These are phyloP conservation scores for Mesaphorura yosii DNA, from an alignment of 1,140 invertebrate species.

Conservation along the genomic window DNA sequence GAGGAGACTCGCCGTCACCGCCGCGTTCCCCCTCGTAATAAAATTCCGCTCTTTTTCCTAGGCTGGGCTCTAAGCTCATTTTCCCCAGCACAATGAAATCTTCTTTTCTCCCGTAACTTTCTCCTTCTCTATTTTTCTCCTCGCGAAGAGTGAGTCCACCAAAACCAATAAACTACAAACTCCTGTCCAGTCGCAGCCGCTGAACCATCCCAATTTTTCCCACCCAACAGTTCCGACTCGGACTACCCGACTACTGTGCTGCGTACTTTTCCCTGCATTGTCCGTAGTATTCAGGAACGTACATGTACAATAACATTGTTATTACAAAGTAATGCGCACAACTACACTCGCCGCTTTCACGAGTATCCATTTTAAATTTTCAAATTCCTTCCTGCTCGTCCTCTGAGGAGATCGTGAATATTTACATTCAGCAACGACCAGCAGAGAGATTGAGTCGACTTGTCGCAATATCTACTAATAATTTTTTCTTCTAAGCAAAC, in stretches of 20 bases:
- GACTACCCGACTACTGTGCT: slow-evolving; percentile 14
- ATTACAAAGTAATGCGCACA: too few species aligned
- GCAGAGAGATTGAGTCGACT: too few species aligned
- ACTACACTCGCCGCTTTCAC: too few species aligned
- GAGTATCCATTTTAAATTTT: too few species aligned
- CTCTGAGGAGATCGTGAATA: too few species aligned
- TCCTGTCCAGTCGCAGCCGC: background rate
- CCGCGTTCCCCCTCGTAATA: too few species aligned
- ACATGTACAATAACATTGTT: background rate
- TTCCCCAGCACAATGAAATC: background rate
- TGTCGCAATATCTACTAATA: too few species aligned
- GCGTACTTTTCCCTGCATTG: background rate
- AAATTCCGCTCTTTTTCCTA: too few species aligned
- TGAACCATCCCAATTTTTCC: slow-evolving; percentile 12
- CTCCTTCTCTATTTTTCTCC: background rate
- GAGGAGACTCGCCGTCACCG: too few species aligned
- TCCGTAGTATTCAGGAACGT: background rate
- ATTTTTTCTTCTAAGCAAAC: too few species aligned
- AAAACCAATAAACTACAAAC: background rate
- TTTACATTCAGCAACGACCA: too few species aligned
- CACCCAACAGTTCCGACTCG: slow-evolving; percentile 2
- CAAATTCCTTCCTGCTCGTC: too few species aligned
- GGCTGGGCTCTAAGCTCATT: slow-evolving; percentile 9
- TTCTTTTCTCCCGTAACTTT: background rate
- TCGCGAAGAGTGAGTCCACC: background rate